Conservation (phyloP, 2,113 vertebrate genomes). For the Mesembrinibis cayennensis region DNA sequence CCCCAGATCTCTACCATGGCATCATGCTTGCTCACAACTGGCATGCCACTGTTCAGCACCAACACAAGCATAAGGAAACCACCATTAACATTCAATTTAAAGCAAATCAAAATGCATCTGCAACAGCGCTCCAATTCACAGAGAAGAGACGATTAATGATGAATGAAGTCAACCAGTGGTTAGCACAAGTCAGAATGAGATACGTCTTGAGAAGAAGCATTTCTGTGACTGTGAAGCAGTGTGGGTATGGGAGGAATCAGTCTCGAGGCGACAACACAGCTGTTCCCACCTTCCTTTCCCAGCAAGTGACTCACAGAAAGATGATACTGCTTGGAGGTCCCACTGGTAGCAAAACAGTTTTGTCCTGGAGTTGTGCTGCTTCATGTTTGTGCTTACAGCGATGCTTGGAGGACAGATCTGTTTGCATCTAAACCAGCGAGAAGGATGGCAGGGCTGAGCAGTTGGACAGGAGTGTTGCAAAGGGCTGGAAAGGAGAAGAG, state of each 20-base stretch:
- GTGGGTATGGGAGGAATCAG: neutral
- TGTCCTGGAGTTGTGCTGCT: neutral
- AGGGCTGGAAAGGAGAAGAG: neutral
- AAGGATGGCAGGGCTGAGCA: neutral
- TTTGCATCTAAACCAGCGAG: neutral
- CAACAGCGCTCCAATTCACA: neutral
- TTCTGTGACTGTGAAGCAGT: neutral
- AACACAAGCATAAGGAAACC: neutral
- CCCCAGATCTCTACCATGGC: neutral
- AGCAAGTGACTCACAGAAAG: conserved; percentile 11
- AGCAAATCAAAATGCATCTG: conserved; percentile 50
- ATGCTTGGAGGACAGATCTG: neutral
- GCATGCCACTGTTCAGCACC: neutral
- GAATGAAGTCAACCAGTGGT: conserved; percentile 41
- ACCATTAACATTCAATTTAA: conserved; percentile 32
- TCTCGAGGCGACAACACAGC: neutral
- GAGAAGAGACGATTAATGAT: conserved; percentile 37
- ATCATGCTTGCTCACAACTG: neutral
- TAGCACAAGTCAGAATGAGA: conserved; percentile 12
- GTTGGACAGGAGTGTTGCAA: neutral
- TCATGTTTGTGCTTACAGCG: neutral
- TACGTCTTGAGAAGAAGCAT: neutral
- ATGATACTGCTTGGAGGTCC: neutral
- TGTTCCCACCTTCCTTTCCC: conserved; percentile 19
- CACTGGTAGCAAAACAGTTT: neutral